Percentiles rank a stretch among this genome's conserved stretches.
Conservation (phyloP, 1,140 invertebrate genomes). For the Lasioglossum baleicum region DNA sequence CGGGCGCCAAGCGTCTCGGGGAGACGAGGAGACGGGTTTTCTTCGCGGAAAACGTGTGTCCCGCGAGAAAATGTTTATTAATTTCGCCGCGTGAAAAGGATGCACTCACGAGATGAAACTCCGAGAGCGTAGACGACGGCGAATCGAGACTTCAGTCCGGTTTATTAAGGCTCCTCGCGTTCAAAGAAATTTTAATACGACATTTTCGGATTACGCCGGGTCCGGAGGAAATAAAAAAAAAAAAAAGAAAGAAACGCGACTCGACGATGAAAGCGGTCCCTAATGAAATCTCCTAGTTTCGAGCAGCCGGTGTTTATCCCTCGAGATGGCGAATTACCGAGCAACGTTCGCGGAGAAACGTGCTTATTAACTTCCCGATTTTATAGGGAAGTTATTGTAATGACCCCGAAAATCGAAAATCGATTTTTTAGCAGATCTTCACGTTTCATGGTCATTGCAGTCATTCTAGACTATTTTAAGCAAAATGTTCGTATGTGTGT, state of each 20-base stretch:
- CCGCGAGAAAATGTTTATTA: conserved; percentile 27
- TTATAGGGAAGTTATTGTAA: too few relatives aligned
- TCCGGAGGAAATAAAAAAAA: too few relatives aligned
- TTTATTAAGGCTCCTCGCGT: background rate
- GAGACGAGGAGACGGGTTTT: background rate
- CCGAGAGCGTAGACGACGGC: background rate
- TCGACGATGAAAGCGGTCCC: background rate
- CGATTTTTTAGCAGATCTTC: too few relatives aligned
- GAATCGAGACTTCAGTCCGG: background rate
- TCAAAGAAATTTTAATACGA: conserved; percentile 8
- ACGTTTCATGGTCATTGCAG: too few relatives aligned
- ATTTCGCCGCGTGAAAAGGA: conserved; percentile 3
- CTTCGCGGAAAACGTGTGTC: background rate
- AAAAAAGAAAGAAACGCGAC: background rate
- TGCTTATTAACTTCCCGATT: too few relatives aligned
- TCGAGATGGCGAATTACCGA: background rate
- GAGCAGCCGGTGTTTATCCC: background rate
- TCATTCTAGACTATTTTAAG: too few relatives aligned
- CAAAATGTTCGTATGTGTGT: too few relatives aligned
- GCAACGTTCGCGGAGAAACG: too few relatives aligned
- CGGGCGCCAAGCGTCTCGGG: background rate
- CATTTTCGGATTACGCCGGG: background rate
- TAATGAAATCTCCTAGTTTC: background rate
- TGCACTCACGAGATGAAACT: conserved; percentile 24
- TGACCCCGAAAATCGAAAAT: too few relatives aligned